Base-by-base conservation (phyloP, 2,888 invertebrate genomes). In the Tuta absoluta region DNA sequence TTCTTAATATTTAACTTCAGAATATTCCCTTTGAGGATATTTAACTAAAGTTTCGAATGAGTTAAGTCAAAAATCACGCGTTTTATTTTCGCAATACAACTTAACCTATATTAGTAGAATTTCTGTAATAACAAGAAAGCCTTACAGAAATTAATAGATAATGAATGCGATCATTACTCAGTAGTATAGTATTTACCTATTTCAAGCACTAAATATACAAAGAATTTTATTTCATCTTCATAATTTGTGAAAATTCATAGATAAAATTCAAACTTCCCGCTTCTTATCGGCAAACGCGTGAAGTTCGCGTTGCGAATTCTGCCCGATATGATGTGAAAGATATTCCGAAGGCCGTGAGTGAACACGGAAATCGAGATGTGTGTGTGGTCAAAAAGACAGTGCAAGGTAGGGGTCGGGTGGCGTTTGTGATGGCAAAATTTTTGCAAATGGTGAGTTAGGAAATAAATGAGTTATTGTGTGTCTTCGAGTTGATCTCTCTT, bases 401-500 rank as follows among this genome's bases (percentile, higher is more conserved):
- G 94, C 93, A 94, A 93, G 93, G 93, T 94, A 94, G 94, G 94
- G 94, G 94, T 94, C 94, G 94, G 94, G 94, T 94, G 94, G 94
- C 94, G 93, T 93, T 92, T 94, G 95, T 94, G 94, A 95, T 95
- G 95, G 94, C 94, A 94, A 94, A 94, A 93, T 88, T 93, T 93
- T 94, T 93, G 93, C 94, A 93, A 94, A 93, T 94, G 95, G 95
- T 95, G 93, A 95, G 95, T 94, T 92, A 92, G 92, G 91, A 88
- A 85, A 80, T 87, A 86, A 33, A 83, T 87, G 85, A 82, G 77
- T 82, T 83, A 81, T 82, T 79, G 84, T 82, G 80, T 76, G 84
- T 70, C 74, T 76, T 72, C 72, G 78, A 78, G 79, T 85, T 80
- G 74, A 82, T 82, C 82, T 84, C 74, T 75, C 75, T 78, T 77